Evolutionary conservation across 2,888 invertebrate species (phyloP), one percentile per base, ranked within the genome.

Genomic region (Papilio protenor): DNA sequence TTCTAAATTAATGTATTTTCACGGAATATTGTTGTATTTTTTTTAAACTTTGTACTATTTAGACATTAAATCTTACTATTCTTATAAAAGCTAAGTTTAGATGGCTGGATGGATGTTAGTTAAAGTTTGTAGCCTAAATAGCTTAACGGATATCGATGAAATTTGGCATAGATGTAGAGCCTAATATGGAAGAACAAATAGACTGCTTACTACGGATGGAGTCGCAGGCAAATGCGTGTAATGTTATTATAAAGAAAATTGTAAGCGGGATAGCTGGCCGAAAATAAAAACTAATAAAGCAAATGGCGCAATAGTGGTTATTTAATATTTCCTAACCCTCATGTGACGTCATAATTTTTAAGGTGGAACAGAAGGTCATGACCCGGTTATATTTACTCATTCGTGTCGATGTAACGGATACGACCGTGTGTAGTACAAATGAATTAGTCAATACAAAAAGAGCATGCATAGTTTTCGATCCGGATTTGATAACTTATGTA

Each of bases 281-380:
- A 70, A 77, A 77, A 77, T 75, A 74, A 59, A 40, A 77, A 77
- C 33, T 77, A 75, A 77, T 77, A 71, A 74, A 61, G 74, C 52
- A 61, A 77, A 70, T 77, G 57, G 77, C 77, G 33, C 61, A 74
- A 75, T 75, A 70, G 57, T 74, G 59, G 74, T 74, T 71, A 77
- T 75, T 74, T 74, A 61, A 77, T 75, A 74, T 74, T 75, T 77
- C 74, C 74, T 59, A 74, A 73, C 73, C 33, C 57, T 59, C 52
- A 47, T 74, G 71, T 74, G 77, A 77, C 77, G 74, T 77, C 74
- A 77, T 52, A 74, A 61, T 74, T 77, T 77, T 77, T 77, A 71
- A 77, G 77, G 77, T 75, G 77, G 74, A 77, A 74, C 77, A 57
- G 59, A 77, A 77, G 77, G 77, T 77, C 77, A 74, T 69, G 77